Evolutionary conservation across 2,113 vertebrate genomes (phyloP).

Genomic region (Corynorhinus townsendii): DNA sequence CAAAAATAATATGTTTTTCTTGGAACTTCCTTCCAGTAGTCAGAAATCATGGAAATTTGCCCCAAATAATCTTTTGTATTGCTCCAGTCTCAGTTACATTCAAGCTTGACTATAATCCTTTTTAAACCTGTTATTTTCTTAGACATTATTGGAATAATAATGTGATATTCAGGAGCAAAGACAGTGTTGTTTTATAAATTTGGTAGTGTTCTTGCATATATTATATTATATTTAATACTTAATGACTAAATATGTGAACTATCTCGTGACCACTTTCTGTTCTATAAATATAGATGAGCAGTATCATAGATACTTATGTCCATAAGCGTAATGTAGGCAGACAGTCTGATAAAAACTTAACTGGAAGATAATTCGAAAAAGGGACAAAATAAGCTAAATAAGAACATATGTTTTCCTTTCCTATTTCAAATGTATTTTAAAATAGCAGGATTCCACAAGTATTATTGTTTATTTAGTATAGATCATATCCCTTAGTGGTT

Average conservation of each 20-base stretch:
- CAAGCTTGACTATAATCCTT: neutral
- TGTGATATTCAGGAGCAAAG: neutral
- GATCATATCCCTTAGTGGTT: neutral
- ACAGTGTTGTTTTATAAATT: neutral
- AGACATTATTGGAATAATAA: neutral
- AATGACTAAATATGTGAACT: neutral
- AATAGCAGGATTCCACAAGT: neutral
- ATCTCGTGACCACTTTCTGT: neutral
- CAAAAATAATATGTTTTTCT: neutral
- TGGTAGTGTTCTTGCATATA: neutral
- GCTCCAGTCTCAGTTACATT: neutral
- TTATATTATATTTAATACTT: slow-evolving; percentile 5
- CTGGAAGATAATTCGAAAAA: neutral
- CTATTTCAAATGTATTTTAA: neutral
- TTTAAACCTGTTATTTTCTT: neutral
- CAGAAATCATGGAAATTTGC: neutral
- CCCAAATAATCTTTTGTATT: neutral
- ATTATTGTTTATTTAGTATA: neutral
- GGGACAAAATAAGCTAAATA: slow-evolving; percentile 3
- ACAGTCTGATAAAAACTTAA: neutral
- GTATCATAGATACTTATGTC: neutral
- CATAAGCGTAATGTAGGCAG: neutral
- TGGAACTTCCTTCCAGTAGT: neutral
- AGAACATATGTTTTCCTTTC: neutral
- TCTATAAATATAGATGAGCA: neutral